Conservation (phyloP, 2,888 invertebrate species). For the Andrena fulva region DNA sequence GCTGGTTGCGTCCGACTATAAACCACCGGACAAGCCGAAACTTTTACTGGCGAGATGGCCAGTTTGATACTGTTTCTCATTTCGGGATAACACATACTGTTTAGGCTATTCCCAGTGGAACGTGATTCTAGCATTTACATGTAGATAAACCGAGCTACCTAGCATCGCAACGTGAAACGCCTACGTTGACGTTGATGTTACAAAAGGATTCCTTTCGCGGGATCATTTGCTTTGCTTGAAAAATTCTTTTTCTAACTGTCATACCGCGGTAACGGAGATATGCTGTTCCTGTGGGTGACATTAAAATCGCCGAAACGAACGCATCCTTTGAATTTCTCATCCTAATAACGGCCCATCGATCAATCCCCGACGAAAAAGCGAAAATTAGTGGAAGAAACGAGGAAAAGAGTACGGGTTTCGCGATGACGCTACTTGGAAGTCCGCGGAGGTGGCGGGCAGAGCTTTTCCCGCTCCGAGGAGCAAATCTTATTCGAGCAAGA, state of each 20-base stretch:
- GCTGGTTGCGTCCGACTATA: constrained; percentile 5
- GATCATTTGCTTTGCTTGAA: too few species aligned
- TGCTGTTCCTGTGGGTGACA: too few species aligned
- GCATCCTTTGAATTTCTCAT: background rate
- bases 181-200: background rate
- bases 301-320: too few species aligned
- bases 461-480: constrained; percentile 39
- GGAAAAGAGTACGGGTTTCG: constrained; percentile 3
- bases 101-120: background rate
- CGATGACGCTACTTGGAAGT: constrained; percentile 46
- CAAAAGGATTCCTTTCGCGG: background rate
- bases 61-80: constrained; percentile 16
- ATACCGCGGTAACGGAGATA: too few species aligned
- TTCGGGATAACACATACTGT: background rate
- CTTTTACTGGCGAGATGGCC: constrained; percentile 21
- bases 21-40: constrained; percentile 22
- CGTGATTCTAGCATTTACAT: background rate
- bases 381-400: background rate
- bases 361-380: constrained; percentile 1
- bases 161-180: background rate
- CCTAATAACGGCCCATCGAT: constrained; percentile 31
- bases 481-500: constrained; percentile 61
- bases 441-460: constrained; percentile 26
- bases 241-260: too few species aligned
- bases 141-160: background rate